These are phyloP conservation scores for Entelurus aequoreus DNA, from an alignment of 2,113 vertebrate genomes.

Conservation along the genomic window DNA sequence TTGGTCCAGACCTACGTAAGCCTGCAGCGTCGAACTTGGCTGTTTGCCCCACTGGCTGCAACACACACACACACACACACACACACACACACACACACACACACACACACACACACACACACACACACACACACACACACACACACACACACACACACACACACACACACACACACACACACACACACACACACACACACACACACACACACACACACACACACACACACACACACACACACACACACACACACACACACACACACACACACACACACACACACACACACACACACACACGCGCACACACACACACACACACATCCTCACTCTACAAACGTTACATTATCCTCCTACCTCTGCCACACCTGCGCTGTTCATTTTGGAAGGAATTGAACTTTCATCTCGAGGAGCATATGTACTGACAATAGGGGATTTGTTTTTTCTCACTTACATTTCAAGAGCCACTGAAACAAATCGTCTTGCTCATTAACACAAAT, in stretches of 20 bases:
- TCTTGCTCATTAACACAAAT: slow-evolving; percentile 23
- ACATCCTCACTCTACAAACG: slow-evolving; percentile 16
- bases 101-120: too few relatives aligned
- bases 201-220: background rate
- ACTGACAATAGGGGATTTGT: slow-evolving; percentile 55
- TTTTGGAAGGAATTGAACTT: slow-evolving; percentile 42
- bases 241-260: background rate
- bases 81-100: slow-evolving; percentile 1
- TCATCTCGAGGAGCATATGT: slow-evolving; percentile 51
- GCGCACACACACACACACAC: too few relatives aligned
- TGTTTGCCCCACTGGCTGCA: slow-evolving; percentile 38
- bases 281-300: too few relatives aligned
- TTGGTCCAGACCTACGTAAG: slow-evolving; percentile 38
- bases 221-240: slow-evolving; percentile 2
- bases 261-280: too few relatives aligned
- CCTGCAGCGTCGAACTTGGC: slow-evolving; percentile 50
- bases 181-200: too few relatives aligned
- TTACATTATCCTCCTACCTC: slow-evolving; percentile 43
- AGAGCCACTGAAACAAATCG: slow-evolving; percentile 36
- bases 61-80: slow-evolving; percentile 4
- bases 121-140: too few relatives aligned
- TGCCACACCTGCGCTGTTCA: slow-evolving; percentile 33
- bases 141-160: too few relatives aligned
- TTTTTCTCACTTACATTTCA: slow-evolving; percentile 38
- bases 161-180: too few relatives aligned